A percentile compares a stretch with the other conserved stretches of the same genome.
These are phyloP conservation scores for Lamproptera curius DNA, from an alignment of 2,888 invertebrate genomes.

Conservation along the genomic window DNA sequence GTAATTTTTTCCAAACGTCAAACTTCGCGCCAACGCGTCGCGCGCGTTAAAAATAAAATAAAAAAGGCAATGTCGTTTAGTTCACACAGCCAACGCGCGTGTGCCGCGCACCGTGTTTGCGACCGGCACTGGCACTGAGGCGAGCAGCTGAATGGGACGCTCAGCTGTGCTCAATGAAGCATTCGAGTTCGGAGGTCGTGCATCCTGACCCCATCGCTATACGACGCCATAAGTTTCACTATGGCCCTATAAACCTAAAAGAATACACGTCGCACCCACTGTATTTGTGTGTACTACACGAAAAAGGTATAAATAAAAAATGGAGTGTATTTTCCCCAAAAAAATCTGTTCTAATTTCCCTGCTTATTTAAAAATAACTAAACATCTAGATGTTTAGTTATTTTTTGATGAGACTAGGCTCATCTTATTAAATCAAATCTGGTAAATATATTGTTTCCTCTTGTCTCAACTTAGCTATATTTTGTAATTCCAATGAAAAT, in stretches of 20 bases:
- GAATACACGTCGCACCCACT: no score
- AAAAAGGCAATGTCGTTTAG: slow-evolving; percentile 44
- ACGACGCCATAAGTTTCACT: slow-evolving; percentile 47
- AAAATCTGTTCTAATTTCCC: no score
- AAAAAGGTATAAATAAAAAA: no score
- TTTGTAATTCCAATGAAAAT: no score
- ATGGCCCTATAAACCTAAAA: slow-evolving; percentile 50
- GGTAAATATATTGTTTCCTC: no score
- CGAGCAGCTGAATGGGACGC: slow-evolving; percentile 57
- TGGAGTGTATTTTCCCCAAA: no score
- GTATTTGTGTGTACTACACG: no score
- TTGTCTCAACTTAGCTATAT: no score
- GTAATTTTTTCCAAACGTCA: slow-evolving; percentile 47
- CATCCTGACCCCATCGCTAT: slow-evolving; percentile 59
- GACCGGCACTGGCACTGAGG: slow-evolving; percentile 62
- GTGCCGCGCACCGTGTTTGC: slow-evolving; percentile 71
- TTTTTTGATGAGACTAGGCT: no score
- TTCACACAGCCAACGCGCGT: slow-evolving; percentile 64
- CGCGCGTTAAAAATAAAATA: slow-evolving; percentile 32
- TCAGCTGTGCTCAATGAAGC: slow-evolving; percentile 74
- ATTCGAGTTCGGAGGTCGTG: slow-evolving; percentile 72
- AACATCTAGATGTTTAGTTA: no score
- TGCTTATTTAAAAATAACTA: no score
- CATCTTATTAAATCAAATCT: no score
- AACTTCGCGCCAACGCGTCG: slow-evolving; percentile 54